A percentile compares a stretch with the other conserved stretches of the same genome.
Evolutionary conservation across 2,113 vertebrate species (phyloP).

Genomic region (Platycercus adscitus): DNA sequence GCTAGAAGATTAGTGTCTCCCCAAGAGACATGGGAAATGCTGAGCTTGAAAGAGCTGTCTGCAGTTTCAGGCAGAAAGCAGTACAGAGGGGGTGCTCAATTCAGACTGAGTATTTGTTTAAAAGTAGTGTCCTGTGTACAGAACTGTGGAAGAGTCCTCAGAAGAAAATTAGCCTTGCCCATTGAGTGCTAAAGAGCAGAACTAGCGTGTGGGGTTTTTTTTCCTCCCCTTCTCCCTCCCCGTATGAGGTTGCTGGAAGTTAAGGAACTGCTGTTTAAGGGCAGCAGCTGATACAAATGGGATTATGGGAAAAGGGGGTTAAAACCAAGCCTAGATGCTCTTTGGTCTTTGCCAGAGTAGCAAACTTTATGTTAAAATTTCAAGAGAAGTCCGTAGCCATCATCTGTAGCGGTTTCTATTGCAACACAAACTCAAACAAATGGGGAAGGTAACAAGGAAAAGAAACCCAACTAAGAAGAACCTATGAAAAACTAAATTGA

Average conservation of each 20-base stretch:
- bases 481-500: background rate
- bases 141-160: background rate
- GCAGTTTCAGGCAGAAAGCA: background rate
- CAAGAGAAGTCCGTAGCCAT: background rate
- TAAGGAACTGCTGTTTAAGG: background rate
- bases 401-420: background rate
- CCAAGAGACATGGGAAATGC: background rate
- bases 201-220: accelerated
- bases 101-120: background rate
- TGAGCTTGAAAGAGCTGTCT: background rate
- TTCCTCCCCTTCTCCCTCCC: accelerated
- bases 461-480: background rate
- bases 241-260: background rate
- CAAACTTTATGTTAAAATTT: background rate
- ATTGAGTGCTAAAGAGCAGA: background rate
- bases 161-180: background rate
- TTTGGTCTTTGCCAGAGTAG: background rate
- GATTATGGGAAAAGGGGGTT: background rate
- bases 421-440: background rate
- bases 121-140: background rate
- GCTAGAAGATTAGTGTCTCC: background rate
- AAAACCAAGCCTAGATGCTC: background rate
- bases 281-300: background rate
- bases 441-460: background rate
- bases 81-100: background rate